Conservation (phyloP, 2,888 invertebrate species). For the Sarcophaga subvicina region DNA sequence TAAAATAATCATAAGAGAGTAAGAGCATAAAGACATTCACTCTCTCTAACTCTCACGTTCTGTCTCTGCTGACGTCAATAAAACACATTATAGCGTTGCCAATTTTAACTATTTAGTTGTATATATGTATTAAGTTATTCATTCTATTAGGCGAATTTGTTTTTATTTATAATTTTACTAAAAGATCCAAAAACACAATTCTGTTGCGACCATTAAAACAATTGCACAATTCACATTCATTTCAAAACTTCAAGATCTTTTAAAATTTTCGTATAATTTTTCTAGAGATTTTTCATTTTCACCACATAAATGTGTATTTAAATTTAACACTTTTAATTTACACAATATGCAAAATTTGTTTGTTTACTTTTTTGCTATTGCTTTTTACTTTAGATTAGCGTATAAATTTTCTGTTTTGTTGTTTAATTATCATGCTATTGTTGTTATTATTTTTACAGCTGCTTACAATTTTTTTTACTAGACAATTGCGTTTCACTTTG, state of each 20-base stretch:
- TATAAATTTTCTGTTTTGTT: constrained; percentile 16
- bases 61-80: constrained; percentile 58
- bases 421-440: constrained; percentile 13
- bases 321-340: background rate
- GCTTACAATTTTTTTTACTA: background rate
- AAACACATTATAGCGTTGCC: constrained; percentile 54
- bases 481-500: constrained; percentile 55
- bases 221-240: constrained; percentile 57
- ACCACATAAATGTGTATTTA: background rate
- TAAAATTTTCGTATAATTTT: too few relatives aligned
- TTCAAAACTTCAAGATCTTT: too few relatives aligned
- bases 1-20: background rate
- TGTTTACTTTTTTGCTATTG: constrained; percentile 42
- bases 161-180: constrained; percentile 2
- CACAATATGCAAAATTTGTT: constrained; percentile 9
- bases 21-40: background rate
- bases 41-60: constrained; percentile 28
- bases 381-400: constrained; percentile 2
- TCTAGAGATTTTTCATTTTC: background rate
- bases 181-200: constrained; percentile 10
- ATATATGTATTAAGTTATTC: background rate
- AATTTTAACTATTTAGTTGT: constrained; percentile 31
- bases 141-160: constrained; percentile 13
- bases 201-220: constrained; percentile 25
- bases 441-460: constrained; percentile 10